These are phyloP conservation scores for Denticeps clupeoides DNA, from an alignment of 2,797 vertebrate genomes.

Conservation along the genomic window DNA sequence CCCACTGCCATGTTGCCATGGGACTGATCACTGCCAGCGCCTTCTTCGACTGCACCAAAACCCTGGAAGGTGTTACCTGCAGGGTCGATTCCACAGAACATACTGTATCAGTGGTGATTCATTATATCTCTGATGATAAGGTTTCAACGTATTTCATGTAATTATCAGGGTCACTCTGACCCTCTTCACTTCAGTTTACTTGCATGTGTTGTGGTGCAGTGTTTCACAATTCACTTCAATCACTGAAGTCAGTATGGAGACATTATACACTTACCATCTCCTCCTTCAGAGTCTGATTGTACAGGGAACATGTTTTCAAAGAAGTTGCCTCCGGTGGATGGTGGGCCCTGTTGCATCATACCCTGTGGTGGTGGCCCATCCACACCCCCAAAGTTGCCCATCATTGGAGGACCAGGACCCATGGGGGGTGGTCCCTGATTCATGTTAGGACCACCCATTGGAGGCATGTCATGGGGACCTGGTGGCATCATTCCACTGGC, in stretches of 20 bases:
- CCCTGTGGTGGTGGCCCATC: conserved; percentile 63
- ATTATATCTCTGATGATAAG: no score
- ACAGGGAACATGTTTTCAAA: conserved; percentile 80
- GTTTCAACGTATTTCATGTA: no score
- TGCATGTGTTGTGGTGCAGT: no score
- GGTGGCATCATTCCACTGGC: conserved; percentile 58
- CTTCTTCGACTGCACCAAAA: conserved; percentile 59
- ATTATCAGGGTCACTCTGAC: no score
- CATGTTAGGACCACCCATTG: conserved; percentile 70
- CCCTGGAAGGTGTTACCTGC: conserved; percentile 66
- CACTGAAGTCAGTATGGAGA: not conserved
- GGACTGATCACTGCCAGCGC: conserved; percentile 46
- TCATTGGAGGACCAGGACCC: conserved; percentile 69
- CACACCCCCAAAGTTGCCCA: conserved; percentile 64
- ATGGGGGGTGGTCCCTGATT: conserved; percentile 66
- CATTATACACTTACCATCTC: conserved; percentile 56
- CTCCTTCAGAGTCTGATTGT: conserved; percentile 62
- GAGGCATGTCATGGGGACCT: conserved; percentile 54
- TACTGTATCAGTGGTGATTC: no score
- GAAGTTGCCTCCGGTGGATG: conserved; percentile 65
- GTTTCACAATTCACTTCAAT: no score
- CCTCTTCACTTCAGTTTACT: no score
- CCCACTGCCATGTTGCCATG: conserved; percentile 39
- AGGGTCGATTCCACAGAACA: no score
- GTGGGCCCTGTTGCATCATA: conserved; percentile 62